Percentiles rank a stretch among this genome's conserved stretches.
These are phyloP conservation scores for Gonioctena quinquepunctata DNA, from an alignment of 1,140 invertebrate species.

Conservation along the genomic window DNA sequence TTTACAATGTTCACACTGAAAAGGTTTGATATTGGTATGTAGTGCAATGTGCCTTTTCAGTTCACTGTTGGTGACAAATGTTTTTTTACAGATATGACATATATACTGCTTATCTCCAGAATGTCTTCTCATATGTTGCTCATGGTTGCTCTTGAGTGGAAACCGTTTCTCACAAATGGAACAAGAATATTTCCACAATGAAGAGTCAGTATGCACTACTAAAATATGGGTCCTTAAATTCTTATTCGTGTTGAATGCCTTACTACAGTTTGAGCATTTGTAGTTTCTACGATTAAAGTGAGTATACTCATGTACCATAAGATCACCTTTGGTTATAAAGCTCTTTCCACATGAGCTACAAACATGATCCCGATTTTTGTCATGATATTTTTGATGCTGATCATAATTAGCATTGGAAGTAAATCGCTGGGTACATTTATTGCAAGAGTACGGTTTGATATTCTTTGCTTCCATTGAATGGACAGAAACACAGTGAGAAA, in stretches of 20 bases:
- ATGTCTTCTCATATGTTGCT: constrained; percentile 75
- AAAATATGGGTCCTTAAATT: constrained; percentile 39
- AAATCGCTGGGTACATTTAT: constrained; percentile 33
- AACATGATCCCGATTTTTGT: constrained; percentile 46
- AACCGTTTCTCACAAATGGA: constrained; percentile 37
- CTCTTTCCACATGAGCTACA: constrained; percentile 63
- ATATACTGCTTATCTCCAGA: constrained; percentile 69
- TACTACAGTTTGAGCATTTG: constrained; percentile 67
- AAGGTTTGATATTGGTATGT: constrained; percentile 38
- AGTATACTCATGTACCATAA: constrained; percentile 59
- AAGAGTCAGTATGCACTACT: constrained; percentile 44
- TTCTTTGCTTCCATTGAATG: constrained; percentile 32
- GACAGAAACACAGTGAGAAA: constrained; percentile 32
- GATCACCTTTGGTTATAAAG: constrained; percentile 61
- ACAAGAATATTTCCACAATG: constrained; percentile 43
- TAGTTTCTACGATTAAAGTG: constrained; percentile 75
- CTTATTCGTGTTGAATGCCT: constrained; percentile 58
- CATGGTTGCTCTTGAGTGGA: constrained; percentile 38
- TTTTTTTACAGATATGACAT: constrained; percentile 74
- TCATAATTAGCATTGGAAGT: constrained; percentile 28
- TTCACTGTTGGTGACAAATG: constrained; percentile 59
- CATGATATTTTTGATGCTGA: constrained; percentile 43
- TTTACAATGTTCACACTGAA: constrained; percentile 43
- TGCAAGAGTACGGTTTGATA: constrained; percentile 39
- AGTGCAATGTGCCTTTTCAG: constrained; percentile 40